A percentile compares a stretch with the other conserved stretches of the same genome.
Conservation (phyloP, 2,888 invertebrate species). For the Coelinius sp. region DNA sequence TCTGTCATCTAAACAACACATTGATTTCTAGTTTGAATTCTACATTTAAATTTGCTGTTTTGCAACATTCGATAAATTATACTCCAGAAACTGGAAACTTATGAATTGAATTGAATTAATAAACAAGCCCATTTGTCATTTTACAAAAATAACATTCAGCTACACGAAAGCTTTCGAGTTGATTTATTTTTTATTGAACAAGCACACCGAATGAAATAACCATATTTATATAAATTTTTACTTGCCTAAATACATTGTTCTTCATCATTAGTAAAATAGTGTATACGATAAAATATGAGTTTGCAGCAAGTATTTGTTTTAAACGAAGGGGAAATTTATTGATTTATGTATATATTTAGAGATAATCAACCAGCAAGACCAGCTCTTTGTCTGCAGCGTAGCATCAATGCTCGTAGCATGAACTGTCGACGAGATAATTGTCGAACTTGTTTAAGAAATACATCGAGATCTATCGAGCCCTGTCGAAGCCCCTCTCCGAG, state of each 20-base stretch:
- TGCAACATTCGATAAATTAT: slow-evolving; percentile 27
- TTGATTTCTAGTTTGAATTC: neutral
- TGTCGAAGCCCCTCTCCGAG: slow-evolving; percentile 95
- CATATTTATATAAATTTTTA: slow-evolving; percentile 37
- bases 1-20: neutral
- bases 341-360: slow-evolving; percentile 5
- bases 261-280: slow-evolving; percentile 49
- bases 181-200: slow-evolving; percentile 28
- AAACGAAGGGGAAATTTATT: neutral
- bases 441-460: slow-evolving; percentile 96
- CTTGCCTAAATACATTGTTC: slow-evolving; percentile 40
- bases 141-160: slow-evolving; percentile 12
- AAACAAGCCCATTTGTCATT: neutral
- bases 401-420: slow-evolving; percentile 94
- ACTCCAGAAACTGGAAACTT: slow-evolving; percentile 25
- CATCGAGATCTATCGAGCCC: slow-evolving; percentile 94
- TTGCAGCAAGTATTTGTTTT: slow-evolving; percentile 27
- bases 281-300: slow-evolving; percentile 35
- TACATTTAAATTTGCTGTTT: neutral
- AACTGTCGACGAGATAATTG: slow-evolving; percentile 96
- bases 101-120: slow-evolving; percentile 11
- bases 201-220: slow-evolving; percentile 38
- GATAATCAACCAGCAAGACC: slow-evolving; percentile 79
- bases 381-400: slow-evolving; percentile 96
- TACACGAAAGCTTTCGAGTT: neutral